phyloP scores from a whole-genome alignment of 2,888 invertebrate genomes.

The Stenchaetothrips biformis region DNA sequence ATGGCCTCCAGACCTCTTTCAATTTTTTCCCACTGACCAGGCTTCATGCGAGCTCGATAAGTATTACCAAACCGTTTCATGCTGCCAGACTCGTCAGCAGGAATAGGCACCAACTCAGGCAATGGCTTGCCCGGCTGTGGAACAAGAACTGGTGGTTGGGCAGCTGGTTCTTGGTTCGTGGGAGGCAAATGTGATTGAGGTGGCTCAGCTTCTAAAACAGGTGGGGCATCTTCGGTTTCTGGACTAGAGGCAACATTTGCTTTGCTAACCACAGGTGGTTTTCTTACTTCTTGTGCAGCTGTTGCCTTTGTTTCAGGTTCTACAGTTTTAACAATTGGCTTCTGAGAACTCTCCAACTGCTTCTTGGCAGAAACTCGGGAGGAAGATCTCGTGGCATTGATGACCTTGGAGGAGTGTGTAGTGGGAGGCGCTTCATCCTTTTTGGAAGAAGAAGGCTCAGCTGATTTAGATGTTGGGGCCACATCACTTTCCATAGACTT shows the following conservation, averaged over 20 bases:
- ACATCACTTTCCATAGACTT: background rate
- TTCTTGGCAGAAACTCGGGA: background rate
- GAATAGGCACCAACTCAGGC: background rate
- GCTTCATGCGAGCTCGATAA: background rate
- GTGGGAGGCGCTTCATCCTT: too few relatives aligned
- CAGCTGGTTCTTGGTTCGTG: background rate
- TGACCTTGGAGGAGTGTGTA: too few relatives aligned
- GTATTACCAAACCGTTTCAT: background rate
- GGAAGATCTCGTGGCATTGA: background rate
- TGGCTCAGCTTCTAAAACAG: background rate
- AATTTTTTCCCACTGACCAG: slow-evolving; percentile 11
- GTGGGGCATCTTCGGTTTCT: background rate
- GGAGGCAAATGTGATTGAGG: background rate
- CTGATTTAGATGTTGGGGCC: background rate
- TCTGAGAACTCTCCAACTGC: background rate
- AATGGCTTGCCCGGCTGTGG: background rate
- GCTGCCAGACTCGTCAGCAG: background rate
- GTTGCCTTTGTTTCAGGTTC: too few relatives aligned
- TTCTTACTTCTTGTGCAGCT: too few relatives aligned
- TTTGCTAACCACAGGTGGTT: background rate
- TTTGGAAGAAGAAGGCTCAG: too few relatives aligned
- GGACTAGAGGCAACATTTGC: background rate
- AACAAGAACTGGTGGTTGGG: background rate
- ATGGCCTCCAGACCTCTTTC: slow-evolving; percentile 4
- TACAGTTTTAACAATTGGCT: too few relatives aligned